Evolutionary conservation across 2,797 vertebrate species (phyloP), one percentile per base, ranked within the genome.

Genomic region (Nannoperca obscura): DNA sequence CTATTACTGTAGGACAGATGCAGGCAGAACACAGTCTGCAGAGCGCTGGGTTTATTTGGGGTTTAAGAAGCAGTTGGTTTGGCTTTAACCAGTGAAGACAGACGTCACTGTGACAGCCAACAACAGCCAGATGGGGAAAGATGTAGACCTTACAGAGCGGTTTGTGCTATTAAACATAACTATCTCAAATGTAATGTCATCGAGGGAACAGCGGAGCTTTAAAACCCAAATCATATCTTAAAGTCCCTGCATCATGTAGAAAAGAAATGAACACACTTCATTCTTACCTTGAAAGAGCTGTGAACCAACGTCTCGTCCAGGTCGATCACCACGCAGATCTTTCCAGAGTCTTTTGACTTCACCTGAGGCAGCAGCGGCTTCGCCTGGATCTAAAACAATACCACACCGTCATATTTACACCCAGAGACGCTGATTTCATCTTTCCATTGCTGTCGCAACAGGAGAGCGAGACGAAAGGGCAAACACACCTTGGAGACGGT

Each of bases 231-330:
- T 57, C 2, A 13, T 19, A 34, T 50, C 32, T 61, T 20, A 22
- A 38, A 69, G 46, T 47, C 15, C 34, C 24, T 58, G 49, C 22
- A 14, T 38, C 36, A 52, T 40, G 0, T 4, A 50, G 27, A 46
- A 49, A 59, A 69, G 44, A 6, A 38, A 40, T 38, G n/a, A 57
- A 55, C 40, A 46, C 5, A 15, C 47, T 20, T 15, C 2, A 9
- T 1, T 32, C 78, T 62, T 70, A 98, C 97, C 97, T 98, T 98
- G 86, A 98, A 98, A 12, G 97, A 98, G 85, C 97, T 98, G 93
- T 98, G 97, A 69, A 98, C 97, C 88, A 98, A 84, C 0, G 97
- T 98, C 94, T 98, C 97, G 0, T 98, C 97, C 94, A 98, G 93
- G 90, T 98, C 97, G 20, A 98, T 97, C 65, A 98, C 97, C 88